A percentile compares a stretch with the other conserved stretches of the same genome.
Conservation (phyloP, 1,140 invertebrate genomes). For the Bombus vancouverensis region DNA sequence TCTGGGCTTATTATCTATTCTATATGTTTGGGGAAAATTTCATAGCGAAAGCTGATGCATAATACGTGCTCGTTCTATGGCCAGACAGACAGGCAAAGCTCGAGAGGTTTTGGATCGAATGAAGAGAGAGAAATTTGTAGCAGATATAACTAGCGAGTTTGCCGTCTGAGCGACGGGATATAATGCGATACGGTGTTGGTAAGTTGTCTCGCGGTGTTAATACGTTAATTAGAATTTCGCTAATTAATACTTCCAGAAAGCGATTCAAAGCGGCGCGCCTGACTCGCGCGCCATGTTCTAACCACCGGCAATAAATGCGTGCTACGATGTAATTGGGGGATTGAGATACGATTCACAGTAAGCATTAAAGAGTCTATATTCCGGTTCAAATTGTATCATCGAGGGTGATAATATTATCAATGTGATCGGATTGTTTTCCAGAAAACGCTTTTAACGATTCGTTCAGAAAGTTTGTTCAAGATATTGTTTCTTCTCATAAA, state of each 20-base stretch:
- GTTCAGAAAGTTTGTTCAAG: too few species aligned
- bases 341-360: not conserved
- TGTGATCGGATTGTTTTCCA: not conserved
- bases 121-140: not conserved
- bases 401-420: not conserved
- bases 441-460: too few species aligned
- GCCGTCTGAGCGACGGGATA: not conserved
- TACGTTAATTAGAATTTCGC: constrained; percentile 50
- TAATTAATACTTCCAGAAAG: constrained; percentile 45
- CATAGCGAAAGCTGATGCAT: not conserved
- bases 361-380: not conserved
- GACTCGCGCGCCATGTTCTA: not conserved
- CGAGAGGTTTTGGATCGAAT: not conserved
- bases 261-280: not conserved
- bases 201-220: constrained; percentile 29
- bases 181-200: not conserved
- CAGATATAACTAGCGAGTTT: not conserved
- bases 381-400: not conserved
- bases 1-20: not conserved
- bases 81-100: not conserved
- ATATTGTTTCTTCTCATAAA: too few species aligned
- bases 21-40: not conserved
- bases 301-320: constrained; percentile 6
- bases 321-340: constrained; percentile 12
- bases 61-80: not conserved